Evolutionary conservation across 2,888 invertebrate species (phyloP), one percentile per base, ranked within the genome.

Genomic region (Halocaridina rubra): DNA sequence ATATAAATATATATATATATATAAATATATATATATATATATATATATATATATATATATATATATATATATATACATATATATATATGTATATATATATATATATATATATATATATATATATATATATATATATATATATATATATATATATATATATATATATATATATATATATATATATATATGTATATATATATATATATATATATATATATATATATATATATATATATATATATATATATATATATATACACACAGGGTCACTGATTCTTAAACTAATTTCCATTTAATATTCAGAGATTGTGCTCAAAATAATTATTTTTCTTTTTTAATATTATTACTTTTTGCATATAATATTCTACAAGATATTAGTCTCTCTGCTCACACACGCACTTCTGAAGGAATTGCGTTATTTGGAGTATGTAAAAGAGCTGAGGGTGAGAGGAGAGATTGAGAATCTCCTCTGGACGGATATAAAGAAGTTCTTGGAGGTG

Each of bases 391-490:
- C 27, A 79, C 79, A 0, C 79, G 39, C 79, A 79, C 69, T 69
- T 79, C 79, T 4, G 79, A 69, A 24, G 64, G 64, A n/a, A 24
- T 29, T 13, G 67, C 29, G 27, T 53, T 79, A 30, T 79, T 79
- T 2, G 16, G 16, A 29, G 79, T 39, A 10, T 79, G 79, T 24
- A 79, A 69, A 29, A 79, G 79, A 5, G 79, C 79, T 22, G 79
- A 53, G 7, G 79, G 79, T 3, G 79, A 79, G 24, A 79, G 67
- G n/a, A 79, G 57, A 13, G 79, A 69, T 53, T 79, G 79, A 29
- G 79, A 32, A 24, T 79, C 79, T 27, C 16, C 69, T n/a, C 69
- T 67, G 79, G 79, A 79, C 79, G 79, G 79, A 69, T 79, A 79
- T 3, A 69, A 79, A 46, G 79, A 79, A 19, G 79, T 69, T 8